phyloP scores from a whole-genome alignment of 2,888 invertebrate species.

The Deilephila elpenor region DNA sequence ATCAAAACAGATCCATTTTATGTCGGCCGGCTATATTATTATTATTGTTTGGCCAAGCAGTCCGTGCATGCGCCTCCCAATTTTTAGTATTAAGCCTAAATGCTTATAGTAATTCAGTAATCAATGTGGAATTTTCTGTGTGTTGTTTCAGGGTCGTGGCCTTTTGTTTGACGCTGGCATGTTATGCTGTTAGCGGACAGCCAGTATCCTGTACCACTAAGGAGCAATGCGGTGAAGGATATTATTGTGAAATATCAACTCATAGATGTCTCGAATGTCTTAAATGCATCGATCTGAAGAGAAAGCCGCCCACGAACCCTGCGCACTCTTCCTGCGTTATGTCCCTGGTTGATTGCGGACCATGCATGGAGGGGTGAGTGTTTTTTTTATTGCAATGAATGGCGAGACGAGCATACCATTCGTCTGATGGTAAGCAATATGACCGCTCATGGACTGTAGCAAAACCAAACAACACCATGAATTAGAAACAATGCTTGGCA shows the following conservation, averaged over 20 bases:
- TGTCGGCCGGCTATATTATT: too few relatives aligned
- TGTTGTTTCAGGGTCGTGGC: constrained; percentile 21
- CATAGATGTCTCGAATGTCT: constrained; percentile 60
- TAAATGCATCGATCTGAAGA: constrained; percentile 58
- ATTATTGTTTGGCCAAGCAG: too few relatives aligned
- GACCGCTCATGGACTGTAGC: too few relatives aligned
- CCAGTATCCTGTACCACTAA: constrained; percentile 51
- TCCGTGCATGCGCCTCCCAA: too few relatives aligned
- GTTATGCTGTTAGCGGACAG: constrained; percentile 37
- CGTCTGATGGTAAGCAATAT: too few relatives aligned
- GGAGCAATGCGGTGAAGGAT: constrained; percentile 53
- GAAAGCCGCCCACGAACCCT: constrained; percentile 48
- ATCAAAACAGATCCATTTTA: too few relatives aligned
- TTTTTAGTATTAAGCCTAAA: too few relatives aligned
- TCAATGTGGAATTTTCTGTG: not conserved
- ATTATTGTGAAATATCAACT: constrained; percentile 55
- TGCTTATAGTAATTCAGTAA: not conserved
- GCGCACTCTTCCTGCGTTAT: constrained; percentile 52
- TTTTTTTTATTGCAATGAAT: too few relatives aligned
- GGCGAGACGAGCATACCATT: too few relatives aligned
- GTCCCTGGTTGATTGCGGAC: constrained; percentile 63
- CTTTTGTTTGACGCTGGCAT: constrained; percentile 32
- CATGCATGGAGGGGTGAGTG: constrained; percentile 59
- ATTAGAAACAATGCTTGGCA: too few relatives aligned
- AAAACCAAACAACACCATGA: too few relatives aligned